These are phyloP conservation scores for Tinea pellionella DNA, from an alignment of 2,888 invertebrate species.

Conservation along the genomic window DNA sequence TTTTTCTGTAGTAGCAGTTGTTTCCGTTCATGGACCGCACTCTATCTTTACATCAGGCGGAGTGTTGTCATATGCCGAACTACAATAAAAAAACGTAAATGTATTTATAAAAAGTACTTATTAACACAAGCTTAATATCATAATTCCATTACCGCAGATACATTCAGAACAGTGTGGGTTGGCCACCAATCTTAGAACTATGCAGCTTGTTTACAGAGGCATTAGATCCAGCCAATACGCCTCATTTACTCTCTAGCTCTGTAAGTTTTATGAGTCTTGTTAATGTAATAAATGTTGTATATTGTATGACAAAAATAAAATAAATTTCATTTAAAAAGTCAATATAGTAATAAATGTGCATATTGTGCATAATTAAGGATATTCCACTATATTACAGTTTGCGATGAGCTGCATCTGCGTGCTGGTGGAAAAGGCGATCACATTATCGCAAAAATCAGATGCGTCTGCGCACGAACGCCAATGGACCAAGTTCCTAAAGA, in stretches of 20 bases:
- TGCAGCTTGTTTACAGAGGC: conserved; percentile 45
- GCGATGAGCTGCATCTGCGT: conserved; percentile 51
- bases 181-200: conserved; percentile 52
- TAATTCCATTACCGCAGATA: conserved; percentile 30
- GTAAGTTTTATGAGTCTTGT: conserved; percentile 44
- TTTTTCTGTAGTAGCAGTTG: too few relatives aligned
- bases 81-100: too few relatives aligned
- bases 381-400: conserved; percentile 33
- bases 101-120: too few relatives aligned
- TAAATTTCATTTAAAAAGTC: not conserved
- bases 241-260: conserved; percentile 41
- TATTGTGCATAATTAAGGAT: too few relatives aligned
- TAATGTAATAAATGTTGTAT: too few relatives aligned
- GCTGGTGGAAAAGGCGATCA: conserved; percentile 41
- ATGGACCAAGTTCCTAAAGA: conserved; percentile 68
- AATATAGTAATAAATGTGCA: too few relatives aligned
- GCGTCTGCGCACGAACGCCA: conserved; percentile 54
- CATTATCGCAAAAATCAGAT: conserved; percentile 45
- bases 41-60: too few relatives aligned
- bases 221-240: conserved; percentile 53
- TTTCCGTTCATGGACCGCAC: too few relatives aligned
- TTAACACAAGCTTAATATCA: too few relatives aligned
- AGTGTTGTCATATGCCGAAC: too few relatives aligned
- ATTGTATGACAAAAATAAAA: not conserved
- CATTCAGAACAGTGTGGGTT: conserved; percentile 44